Base-by-base conservation (phyloP, 2,797 vertebrate genomes). In the Threskiornis aethiopicus region DNA sequence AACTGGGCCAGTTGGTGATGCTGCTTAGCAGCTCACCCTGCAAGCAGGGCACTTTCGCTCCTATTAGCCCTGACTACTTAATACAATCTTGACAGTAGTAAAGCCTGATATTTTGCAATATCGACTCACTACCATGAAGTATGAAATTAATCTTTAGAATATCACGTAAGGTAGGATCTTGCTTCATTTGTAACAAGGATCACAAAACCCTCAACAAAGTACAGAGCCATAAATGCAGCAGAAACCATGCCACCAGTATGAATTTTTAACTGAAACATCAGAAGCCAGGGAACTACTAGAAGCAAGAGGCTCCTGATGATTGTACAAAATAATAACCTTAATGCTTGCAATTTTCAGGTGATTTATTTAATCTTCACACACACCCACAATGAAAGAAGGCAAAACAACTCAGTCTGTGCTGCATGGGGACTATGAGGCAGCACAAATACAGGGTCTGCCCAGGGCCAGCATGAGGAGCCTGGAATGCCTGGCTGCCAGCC, bases 401-500 rank as follows among this genome's bases (percentile, higher is more conserved):
- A 75, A 89, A 88, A 65, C 15, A 82, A 55, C 64, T 76, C 91
- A 65, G 29, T 72, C 59, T 77, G 51, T 69, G 15, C 39, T 66
- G 25, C 73, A 62, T 1, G 3, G 51, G 22, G 33, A 79, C 51
- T 46, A 44, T 0, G 0, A 89, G 47, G 59, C 41, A 70, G 39
- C 28, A 66, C 57, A 78, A 87, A 89, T 33, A 93, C 1, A 8
- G 44, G 59, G 80, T 80, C 58, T 93, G 55, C 28, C 55, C 71
- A 89, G 66, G 89, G 75, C 75, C 59, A 67, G 31, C 35, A 52
- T 46, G 47, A 91, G 21, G 41, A 89, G 57, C 33, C 31, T 92
- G 95, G 87, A 96, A 93, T 94, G 90, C 54, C 78, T 95, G 87
- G 81, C 84, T 94, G 89, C n/a, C 29, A 91, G 64, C 44, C 61